Evolutionary conservation across 2,113 vertebrate species (phyloP), one percentile per base, ranked within the genome.

Genomic region (Suncus etruscus): DNA sequence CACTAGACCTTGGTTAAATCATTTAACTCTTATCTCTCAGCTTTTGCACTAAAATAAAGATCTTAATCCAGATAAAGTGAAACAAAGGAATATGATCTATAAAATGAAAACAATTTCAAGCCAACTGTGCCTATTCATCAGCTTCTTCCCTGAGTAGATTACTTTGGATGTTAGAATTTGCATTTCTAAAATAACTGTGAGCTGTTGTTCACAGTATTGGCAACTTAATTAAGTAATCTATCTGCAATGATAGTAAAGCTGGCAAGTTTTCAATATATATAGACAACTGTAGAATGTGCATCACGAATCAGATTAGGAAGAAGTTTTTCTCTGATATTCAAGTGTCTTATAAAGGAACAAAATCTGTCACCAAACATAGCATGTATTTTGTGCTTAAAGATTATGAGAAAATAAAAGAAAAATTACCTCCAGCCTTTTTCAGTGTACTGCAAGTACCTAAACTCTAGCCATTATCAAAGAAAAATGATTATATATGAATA

Each of bases 141-240:
- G 27, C 51, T 84, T 81, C 27, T 47, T 11, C 58, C 47, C 54
- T 61, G 2, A 61, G 51, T 72, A 72, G 76, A 69, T 72, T 58
- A 47, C 50, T 75, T 58, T 68, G 70, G 16, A 29, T 9, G 8
- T 32, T 76, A 1, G 54, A 61, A 76, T 3, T 80, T 6, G 83
- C 1, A 54, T 68, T 89, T 92, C 22, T 92, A 66, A 93, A 68
- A 75, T 18, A 85, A 80, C 29, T 25, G 1, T 79, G 22, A 92
- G 15, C 6, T 10, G 6, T 51, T 63, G 61, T n/a, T 58, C 22
- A 79, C 10, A 45, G 15, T 32, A 74, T 8, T 87, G 50, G 22
- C 25, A 93, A 29, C 6, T 25, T 50, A 74, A 78, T 79, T 54
- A 54, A 92, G 54, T 39, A 86, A 45, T 12, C 24, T 85, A 2